These are phyloP conservation scores for Pterocles orientalis DNA, from an alignment of 2,113 vertebrate genomes.

Conservation along the genomic window DNA sequence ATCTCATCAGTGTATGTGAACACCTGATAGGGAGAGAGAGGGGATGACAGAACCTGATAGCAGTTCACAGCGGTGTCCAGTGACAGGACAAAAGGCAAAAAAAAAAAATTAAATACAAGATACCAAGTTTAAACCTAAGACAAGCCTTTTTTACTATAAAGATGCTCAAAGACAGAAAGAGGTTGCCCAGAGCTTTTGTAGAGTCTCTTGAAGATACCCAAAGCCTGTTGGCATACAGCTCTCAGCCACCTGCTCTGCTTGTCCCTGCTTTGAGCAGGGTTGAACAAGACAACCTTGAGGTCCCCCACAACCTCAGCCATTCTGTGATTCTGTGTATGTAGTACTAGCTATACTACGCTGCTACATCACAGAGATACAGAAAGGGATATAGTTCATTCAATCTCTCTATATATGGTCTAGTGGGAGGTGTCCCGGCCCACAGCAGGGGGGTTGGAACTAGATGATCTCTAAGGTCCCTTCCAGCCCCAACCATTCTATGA, in stretches of 20 bases:
- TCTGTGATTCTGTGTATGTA: neutral
- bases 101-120: neutral
- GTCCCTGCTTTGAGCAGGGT: neutral
- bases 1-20: neutral
- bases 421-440: no score
- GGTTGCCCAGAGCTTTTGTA: neutral
- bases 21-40: neutral
- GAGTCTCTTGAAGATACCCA: neutral
- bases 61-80: neutral
- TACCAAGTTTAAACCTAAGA: neutral
- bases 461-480: no score
- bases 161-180: neutral
- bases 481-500: no score
- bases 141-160: neutral
- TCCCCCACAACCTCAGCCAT: neutral
- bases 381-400: neutral
- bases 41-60: no score
- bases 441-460: no score
- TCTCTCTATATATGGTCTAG: neutral
- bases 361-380: no score
- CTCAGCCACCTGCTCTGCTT: neutral
- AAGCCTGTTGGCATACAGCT: no score
- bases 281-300: neutral
- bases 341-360: neutral
- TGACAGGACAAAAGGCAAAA: neutral